Conservation (phyloP, 2,113 vertebrate genomes). For the Austrofundulus limnaeus region DNA sequence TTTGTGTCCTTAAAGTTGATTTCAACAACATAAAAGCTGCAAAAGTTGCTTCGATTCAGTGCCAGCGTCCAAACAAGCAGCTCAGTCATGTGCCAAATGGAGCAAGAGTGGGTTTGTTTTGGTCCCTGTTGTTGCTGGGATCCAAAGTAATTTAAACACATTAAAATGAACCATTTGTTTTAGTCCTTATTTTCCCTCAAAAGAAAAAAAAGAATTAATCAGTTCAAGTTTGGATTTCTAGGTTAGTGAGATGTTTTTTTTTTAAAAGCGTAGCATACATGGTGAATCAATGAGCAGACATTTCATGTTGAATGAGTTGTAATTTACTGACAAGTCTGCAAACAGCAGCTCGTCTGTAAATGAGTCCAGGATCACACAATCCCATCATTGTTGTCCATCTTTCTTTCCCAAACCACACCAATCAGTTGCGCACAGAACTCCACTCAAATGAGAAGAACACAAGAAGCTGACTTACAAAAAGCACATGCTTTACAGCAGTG, state of each 20-base stretch:
- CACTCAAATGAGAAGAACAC: neutral
- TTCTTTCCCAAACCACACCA: neutral
- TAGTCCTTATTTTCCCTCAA: neutral
- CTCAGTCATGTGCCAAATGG: neutral
- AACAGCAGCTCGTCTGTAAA: constrained; percentile 1
- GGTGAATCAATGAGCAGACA: neutral
- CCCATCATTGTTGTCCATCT: constrained; percentile 10
- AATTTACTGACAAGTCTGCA: neutral
- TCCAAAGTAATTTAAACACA: neutral
- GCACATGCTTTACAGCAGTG: neutral
- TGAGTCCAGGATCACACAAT: constrained; percentile 10
- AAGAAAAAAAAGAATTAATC: neutral
- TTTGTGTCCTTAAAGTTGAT: neutral
- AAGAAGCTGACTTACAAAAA: neutral
- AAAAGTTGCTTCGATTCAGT: neutral
- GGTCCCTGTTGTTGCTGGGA: neutral
- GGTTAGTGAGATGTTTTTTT: neutral
- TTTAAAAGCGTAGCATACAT: no score
- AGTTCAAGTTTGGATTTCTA: neutral
- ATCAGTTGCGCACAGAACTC: neutral
- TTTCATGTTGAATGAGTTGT: neutral
- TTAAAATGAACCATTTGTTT: neutral
- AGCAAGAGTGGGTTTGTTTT: neutral
- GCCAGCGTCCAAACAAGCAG: neutral
- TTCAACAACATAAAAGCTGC: neutral